phyloP scores from a whole-genome alignment of 2,797 vertebrate species.

The Cyprinella venusta region DNA sequence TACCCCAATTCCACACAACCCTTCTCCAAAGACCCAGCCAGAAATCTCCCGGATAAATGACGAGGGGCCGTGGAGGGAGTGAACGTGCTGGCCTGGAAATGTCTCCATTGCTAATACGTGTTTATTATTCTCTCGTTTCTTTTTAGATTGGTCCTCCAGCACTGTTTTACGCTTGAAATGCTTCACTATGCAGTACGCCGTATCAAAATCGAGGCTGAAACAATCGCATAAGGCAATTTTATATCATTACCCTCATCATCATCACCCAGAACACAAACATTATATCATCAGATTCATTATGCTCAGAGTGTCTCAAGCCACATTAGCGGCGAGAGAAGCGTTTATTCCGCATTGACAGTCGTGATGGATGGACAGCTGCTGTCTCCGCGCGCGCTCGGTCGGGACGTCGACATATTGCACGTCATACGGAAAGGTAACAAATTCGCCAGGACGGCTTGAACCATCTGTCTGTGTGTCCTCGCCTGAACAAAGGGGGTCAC shows the following conservation, averaged over 20 bases:
- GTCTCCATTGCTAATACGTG: conserved; percentile 32
- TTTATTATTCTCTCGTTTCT: conserved; percentile 42
- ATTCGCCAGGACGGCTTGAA: conserved; percentile 83
- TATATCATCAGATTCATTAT: conserved; percentile 38
- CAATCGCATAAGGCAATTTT: conserved; percentile 16
- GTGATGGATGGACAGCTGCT: conserved; percentile 84
- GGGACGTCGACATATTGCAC: conserved; percentile 88
- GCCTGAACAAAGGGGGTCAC: conserved; percentile 78
- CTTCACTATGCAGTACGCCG: background rate
- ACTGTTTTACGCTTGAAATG: background rate
- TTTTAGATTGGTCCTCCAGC: conserved; percentile 19
- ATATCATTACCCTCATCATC: conserved; percentile 16
- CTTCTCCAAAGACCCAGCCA: conserved; percentile 65
- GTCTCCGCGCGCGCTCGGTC: conserved; percentile 81
- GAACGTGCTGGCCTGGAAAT: conserved; percentile 33
- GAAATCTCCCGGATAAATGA: conserved; percentile 69
- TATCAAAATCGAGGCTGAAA: conserved; percentile 17
- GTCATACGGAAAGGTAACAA: conserved; percentile 90
- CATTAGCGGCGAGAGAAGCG: conserved; percentile 34
- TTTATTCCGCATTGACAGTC: conserved; percentile 69
- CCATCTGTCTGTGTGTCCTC: conserved; percentile 87
- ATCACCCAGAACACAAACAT: conserved; percentile 27
- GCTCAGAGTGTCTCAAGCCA: conserved; percentile 43
- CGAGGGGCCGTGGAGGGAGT: conserved; percentile 1
- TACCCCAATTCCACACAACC: conserved; percentile 76